Base-by-base conservation (phyloP, 2,113 vertebrate species). In the Gallinago paraguaiae region DNA sequence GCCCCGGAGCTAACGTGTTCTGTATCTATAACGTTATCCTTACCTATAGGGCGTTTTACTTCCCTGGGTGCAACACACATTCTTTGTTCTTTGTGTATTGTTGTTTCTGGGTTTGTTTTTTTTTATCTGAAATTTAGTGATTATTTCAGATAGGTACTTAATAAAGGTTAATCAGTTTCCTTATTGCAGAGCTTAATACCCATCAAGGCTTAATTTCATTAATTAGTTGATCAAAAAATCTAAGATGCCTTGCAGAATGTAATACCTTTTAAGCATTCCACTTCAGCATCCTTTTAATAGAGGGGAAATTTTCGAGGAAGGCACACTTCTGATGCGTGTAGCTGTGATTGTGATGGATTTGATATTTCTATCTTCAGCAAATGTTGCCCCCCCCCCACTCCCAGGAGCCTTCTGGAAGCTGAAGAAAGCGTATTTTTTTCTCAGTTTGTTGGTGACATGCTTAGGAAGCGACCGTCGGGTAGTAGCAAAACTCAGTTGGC, bases 161-260 rank as follows among this genome's bases (percentile, higher is more conserved):
- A 0, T 51, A 69, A 46, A 51, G 8, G 24, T 18, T 48, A 48
- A 11, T 4, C 2, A 2, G 0, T 3, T 68, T 64, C 5, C 8
- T 59, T 68, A 16, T 24, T 61, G 33, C 9, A 9, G 30, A 20
- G 28, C 11, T 37, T 35, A 17, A 10, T 30, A 11, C 6, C 9
- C 4, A 0, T 22, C 22, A 17, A 37, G 15, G 17, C 13, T 51
- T 53, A 9, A 3, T 59, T n/a, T 77, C 8, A 1, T 46, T 33
- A 14, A 17, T 8, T 57, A 9, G 14, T 28, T 25, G 16, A 37
- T n/a, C 3, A 3, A 45, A 23, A 24, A 70, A 10, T 3, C 31
- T 24, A 46, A 14, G 6, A 8, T 30, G 7, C 12, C 6, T 80
- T 80, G 28, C 6, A 17, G 8, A 1, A 3, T 10, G 43, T 27